phyloP scores from a whole-genome alignment of 2,888 invertebrate genomes.

The Watsonalla cultraria region DNA sequence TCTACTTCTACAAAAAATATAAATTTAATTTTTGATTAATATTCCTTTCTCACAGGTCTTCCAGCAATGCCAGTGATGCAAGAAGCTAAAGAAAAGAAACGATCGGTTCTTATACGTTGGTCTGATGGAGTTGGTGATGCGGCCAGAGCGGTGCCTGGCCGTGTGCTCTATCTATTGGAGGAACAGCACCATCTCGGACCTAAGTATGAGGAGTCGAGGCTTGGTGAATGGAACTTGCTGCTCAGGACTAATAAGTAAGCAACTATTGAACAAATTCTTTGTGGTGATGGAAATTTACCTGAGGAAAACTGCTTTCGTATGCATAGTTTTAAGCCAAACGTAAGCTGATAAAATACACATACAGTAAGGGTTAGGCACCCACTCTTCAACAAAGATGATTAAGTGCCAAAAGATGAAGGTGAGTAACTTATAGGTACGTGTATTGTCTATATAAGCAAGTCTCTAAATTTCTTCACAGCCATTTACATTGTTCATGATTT shows the following conservation, averaged over 20 bases:
- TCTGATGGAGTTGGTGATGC: slow-evolving; percentile 64
- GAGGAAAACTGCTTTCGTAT: slow-evolving; percentile 5
- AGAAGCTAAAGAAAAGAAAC: slow-evolving; percentile 75
- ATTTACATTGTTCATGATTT: too few relatives aligned
- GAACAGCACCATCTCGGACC: slow-evolving; percentile 85
- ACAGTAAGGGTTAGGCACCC: too few relatives aligned
- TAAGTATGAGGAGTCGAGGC: slow-evolving; percentile 80
- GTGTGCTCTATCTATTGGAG: slow-evolving; percentile 80
- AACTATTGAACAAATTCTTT: not conserved
- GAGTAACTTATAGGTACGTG: too few relatives aligned
- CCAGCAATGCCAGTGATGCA: slow-evolving; percentile 81
- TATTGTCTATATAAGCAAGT: too few relatives aligned
- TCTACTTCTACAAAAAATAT: too few relatives aligned
- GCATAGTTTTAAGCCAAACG: not conserved
- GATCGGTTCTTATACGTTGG: slow-evolving; percentile 69
- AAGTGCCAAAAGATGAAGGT: too few relatives aligned
- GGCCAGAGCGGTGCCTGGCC: slow-evolving; percentile 61
- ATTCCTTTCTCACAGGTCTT: slow-evolving; percentile 73
- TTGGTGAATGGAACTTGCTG: slow-evolving; percentile 82
- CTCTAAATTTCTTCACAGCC: too few relatives aligned
- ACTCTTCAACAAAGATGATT: too few relatives aligned
- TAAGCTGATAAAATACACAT: too few relatives aligned
- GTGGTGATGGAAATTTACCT: slow-evolving; percentile 5
- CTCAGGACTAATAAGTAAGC: slow-evolving; percentile 71
- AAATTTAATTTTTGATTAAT: too few relatives aligned